These are phyloP conservation scores for Parochlus steinenii DNA, from an alignment of 2,888 invertebrate species.

Conservation along the genomic window DNA sequence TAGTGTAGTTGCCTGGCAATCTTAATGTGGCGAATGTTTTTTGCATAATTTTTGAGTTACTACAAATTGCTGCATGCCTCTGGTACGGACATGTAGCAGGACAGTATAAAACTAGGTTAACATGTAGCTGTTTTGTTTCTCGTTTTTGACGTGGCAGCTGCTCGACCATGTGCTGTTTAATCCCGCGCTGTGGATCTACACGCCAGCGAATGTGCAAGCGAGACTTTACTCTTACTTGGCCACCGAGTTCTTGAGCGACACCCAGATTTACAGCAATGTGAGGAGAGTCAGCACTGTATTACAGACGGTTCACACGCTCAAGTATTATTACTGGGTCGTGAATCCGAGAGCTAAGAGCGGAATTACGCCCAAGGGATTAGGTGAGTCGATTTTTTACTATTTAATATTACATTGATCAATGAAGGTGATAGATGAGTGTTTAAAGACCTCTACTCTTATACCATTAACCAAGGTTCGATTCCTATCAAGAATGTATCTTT, in stretches of 20 bases:
- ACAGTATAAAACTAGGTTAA: constrained; percentile 40
- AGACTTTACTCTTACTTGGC: constrained; percentile 93
- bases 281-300: constrained; percentile 91
- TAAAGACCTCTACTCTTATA: neutral
- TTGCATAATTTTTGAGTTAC: constrained; percentile 3
- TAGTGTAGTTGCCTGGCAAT: no score
- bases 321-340: constrained; percentile 98
- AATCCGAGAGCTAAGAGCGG: constrained; percentile 92
- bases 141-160: constrained; percentile 85
- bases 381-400: constrained; percentile 44
- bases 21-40: no score
- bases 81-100: constrained; percentile 32
- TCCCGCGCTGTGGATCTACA: constrained; percentile 98
- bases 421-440: neutral
- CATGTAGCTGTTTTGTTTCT: constrained; percentile 77
- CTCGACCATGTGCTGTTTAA: constrained; percentile 99
- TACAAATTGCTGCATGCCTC: constrained; percentile 21
- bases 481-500: no score
- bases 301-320: constrained; percentile 95
- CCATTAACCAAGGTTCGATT: no score
- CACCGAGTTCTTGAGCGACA: constrained; percentile 95
- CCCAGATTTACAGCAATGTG: constrained; percentile 93
- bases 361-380: constrained; percentile 85
- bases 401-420: neutral
- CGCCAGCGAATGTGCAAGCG: constrained; percentile 88